Evolutionary conservation across 2,888 invertebrate genomes (phyloP).

Genomic region (Gandaritis pyraliata): DNA sequence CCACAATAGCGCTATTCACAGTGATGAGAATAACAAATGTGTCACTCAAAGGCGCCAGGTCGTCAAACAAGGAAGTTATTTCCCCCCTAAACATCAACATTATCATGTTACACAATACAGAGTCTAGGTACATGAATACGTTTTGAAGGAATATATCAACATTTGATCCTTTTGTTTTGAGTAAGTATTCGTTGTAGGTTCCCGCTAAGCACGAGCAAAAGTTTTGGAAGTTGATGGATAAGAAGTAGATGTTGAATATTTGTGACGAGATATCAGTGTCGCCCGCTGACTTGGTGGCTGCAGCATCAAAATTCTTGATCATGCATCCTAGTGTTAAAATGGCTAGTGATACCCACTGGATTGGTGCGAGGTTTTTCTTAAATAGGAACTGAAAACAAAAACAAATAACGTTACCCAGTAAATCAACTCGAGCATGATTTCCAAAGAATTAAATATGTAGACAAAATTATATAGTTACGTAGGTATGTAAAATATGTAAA

Average conservation of each 20-base stretch:
- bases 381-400: slow-evolving; percentile 89
- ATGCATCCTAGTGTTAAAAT: slow-evolving; percentile 95
- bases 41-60: slow-evolving; percentile 84
- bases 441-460: too few relatives aligned
- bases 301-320: slow-evolving; percentile 90
- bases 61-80: slow-evolving; percentile 84
- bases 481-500: too few relatives aligned
- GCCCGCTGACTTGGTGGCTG: slow-evolving; percentile 66
- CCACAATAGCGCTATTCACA: slow-evolving; percentile 94
- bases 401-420: too few relatives aligned
- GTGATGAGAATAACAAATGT: slow-evolving; percentile 91
- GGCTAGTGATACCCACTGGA: slow-evolving; percentile 96
- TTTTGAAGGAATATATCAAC: slow-evolving; percentile 97
- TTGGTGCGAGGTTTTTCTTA: slow-evolving; percentile 89
- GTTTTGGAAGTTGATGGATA: slow-evolving; percentile 90
- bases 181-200: slow-evolving; percentile 96
- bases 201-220: slow-evolving; percentile 97
- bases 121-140: slow-evolving; percentile 97
- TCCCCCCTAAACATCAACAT: slow-evolving; percentile 88
- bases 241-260: slow-evolving; percentile 84
- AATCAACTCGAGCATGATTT: too few relatives aligned
- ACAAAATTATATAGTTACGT: too few relatives aligned
- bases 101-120: slow-evolving; percentile 94
- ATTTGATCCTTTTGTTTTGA: slow-evolving; percentile 93
- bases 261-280: slow-evolving; percentile 65